Evolutionary conservation across 1,140 invertebrate genomes (phyloP).

Genomic region (Drosophila tropicalis): DNA sequence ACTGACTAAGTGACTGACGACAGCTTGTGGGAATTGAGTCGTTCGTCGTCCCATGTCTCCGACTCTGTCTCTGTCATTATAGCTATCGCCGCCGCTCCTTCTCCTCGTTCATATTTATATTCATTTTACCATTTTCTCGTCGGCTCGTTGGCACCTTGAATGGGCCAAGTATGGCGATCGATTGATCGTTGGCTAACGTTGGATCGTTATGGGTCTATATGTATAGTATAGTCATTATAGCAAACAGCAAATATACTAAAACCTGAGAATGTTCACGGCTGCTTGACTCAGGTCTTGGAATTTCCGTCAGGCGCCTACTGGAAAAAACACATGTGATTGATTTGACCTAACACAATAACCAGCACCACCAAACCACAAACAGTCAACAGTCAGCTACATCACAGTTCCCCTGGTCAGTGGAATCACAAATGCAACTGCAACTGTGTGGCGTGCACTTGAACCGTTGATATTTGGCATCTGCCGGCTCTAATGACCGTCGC

Average conservation of each 20-base stretch:
- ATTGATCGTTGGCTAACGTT: constrained; percentile 24
- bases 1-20: constrained; percentile 48
- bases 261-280: constrained; percentile 56
- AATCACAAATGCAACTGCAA: constrained; percentile 6
- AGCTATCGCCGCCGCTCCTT: constrained; percentile 31
- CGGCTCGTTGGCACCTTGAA: constrained; percentile 59
- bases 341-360: constrained; percentile 57
- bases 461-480: constrained; percentile 63
- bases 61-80: neutral
- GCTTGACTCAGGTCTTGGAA: constrained; percentile 51
- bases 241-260: constrained; percentile 33
- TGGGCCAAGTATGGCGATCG: constrained; percentile 61
- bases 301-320: constrained; percentile 59
- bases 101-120: constrained; percentile 63
- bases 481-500: constrained; percentile 52
- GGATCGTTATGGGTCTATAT: constrained; percentile 39
- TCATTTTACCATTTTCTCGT: constrained; percentile 28
- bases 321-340: constrained; percentile 39
- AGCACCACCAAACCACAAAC: constrained; percentile 7
- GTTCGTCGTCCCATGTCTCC: constrained; percentile 12
- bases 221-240: constrained; percentile 59
- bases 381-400: constrained; percentile 5
- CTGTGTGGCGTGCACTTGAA: constrained; percentile 64
- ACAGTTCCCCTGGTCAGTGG: constrained; percentile 24
- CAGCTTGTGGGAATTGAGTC: constrained; percentile 73